Evolutionary conservation across 1,140 invertebrate species (phyloP), one percentile per base, ranked within the genome.

Genomic region (Drosophila parabipectinata): DNA sequence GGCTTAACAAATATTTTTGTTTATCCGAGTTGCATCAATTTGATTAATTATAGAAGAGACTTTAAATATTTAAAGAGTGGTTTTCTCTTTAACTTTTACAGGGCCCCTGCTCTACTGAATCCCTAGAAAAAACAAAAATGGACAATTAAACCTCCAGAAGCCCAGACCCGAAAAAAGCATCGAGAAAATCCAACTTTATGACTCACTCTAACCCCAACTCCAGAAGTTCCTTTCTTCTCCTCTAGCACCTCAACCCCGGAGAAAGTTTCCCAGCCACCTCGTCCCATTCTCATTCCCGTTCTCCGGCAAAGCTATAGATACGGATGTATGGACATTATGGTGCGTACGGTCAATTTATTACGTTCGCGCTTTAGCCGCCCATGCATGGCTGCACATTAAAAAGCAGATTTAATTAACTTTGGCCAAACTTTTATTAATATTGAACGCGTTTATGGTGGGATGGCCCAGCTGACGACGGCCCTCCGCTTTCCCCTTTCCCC

Each of bases 331-430:
- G 48, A 59, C 77, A 73, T 81, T 78, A 81, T 60, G 77, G 47
- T 54, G 52, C 55, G 50, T 54, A 83, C 75, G 82, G 83, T 88
- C 82, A 87, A 87, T 87, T 88, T 88, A 87, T 82, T 85, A 62
- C 74, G 66, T 82, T 85, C 74, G 69, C 74, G 74, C 74, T 63
- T 76, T 78, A 62, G 51, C 44, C 12, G 61, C 75, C 52, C 82
- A 87, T 85, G 78, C 83, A 85, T 87, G 82, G 74, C 82, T 87
- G 78, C 69, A 81, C 82, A 85, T 85, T 85, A 85, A 87, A 82
- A 85, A 85, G 69, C 69, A 79, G 85, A 88, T 88, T 88, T 88
- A 88, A 88, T 88, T 88, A 88, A 83, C 79, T 88, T 88, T 74
- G 72, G 60, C 83, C 82, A 83, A 87, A 87, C 79, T 85, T 85